Base-by-base conservation (phyloP, 2,797 vertebrate genomes). In the Hoplostethus atlanticus region DNA sequence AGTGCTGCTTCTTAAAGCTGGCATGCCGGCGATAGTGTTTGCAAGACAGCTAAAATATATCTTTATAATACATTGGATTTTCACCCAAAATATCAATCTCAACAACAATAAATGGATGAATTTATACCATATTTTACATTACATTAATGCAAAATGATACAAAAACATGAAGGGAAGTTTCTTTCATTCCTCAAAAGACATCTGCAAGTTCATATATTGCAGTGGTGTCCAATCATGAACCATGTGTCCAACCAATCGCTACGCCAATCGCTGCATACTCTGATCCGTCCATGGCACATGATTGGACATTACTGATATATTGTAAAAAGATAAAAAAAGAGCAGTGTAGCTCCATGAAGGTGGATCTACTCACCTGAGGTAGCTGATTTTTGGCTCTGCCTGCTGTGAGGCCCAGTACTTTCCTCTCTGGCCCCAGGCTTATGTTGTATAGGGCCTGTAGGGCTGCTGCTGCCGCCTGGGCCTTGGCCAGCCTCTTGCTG, bases 401-500 rank as follows among this genome's bases (percentile, higher is more conserved):
- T 91, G 92, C 94, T 61, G 86, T 83, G 70, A 92, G 93, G 75
- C 91, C 92, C 16, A 31, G 4, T 13, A 85, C 3, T 62, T 59
- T 91, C 80, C 79, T 86, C 54, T 92, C 91, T 16, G 89, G 89
- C 64, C 94, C 95, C 86, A 96, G 93, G 71, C 89, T 94, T 66
- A 97, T 93, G 87, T 94, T 93, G 92, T 96, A 97, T 79, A 99
- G 94, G 1, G 93, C 91, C 89, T 96, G 95, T 3, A 99, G 93
- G 2, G 96, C 97, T 0, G 95, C 95, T 44, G 95, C 94, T 0
- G 98, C 98, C 0, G 97, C 97, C 85, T 94, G 96, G 64, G 94
- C 94, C 89, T 97, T 98, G 56, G 98, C 98, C 90, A 95, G 89
- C 85, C 96, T 96, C 92, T 98, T 99, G 87, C 96, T 99, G 81